Percentiles rank a stretch among this genome's conserved stretches.
Evolutionary conservation across 2,888 invertebrate species (phyloP).

Genomic region (Seira sanloemensis): DNA sequence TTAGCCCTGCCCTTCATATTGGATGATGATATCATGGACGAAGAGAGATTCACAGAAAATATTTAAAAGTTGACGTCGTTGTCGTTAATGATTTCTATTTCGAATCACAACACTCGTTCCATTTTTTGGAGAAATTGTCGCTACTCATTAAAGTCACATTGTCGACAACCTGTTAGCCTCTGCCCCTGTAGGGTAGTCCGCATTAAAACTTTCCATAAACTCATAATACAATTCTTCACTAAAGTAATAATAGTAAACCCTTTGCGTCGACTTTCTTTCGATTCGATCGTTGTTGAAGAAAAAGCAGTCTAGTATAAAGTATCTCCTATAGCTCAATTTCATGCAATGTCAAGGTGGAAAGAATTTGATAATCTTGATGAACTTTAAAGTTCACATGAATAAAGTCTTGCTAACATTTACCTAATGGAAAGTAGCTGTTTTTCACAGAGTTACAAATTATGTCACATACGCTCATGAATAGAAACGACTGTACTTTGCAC

Average conservation of each 20-base stretch:
- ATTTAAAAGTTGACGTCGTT: too few species aligned
- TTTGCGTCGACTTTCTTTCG: neutral
- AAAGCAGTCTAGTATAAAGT: too few species aligned
- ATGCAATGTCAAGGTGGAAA: neutral
- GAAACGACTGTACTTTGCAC: neutral
- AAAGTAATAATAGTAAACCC: too few species aligned
- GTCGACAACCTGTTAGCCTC: too few species aligned
- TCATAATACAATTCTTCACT: too few species aligned
- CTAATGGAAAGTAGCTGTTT: neutral
- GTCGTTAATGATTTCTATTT: neutral
- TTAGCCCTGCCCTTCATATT: constrained; percentile 48
- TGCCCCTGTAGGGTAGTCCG: too few species aligned
- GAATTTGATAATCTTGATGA: neutral
- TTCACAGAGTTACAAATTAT: neutral
- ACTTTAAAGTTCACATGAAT: neutral
- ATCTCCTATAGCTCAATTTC: neutral
- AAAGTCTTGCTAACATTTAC: neutral
- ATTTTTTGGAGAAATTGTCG: neutral
- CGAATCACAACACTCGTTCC: neutral
- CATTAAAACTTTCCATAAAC: too few species aligned
- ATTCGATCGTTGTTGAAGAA: neutral
- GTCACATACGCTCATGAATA: neutral
- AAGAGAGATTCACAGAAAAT: neutral
- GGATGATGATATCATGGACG: neutral
- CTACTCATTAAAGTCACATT: too few species aligned